These are phyloP conservation scores for Drosophila helvetica DNA, from an alignment of 2,888 invertebrate genomes.

Conservation along the genomic window DNA sequence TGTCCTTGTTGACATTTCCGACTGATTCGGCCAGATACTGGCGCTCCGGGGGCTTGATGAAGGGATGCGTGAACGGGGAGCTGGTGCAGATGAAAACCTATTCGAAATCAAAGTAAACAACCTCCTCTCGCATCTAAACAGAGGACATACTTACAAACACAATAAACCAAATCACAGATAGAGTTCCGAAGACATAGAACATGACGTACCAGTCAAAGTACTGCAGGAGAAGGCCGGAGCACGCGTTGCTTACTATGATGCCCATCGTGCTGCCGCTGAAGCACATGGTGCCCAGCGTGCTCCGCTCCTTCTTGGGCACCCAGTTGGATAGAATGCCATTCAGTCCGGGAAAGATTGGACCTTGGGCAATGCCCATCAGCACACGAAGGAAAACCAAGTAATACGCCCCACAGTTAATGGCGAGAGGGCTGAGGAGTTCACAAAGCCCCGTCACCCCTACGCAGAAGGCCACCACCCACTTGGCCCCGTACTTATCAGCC, in stretches of 20 bases:
- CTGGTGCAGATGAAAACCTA: slow-evolving; percentile 86
- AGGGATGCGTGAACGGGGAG: slow-evolving; percentile 87
- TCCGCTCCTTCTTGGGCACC: slow-evolving; percentile 90
- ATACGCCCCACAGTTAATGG: slow-evolving; percentile 68
- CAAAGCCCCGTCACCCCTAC: slow-evolving; percentile 88
- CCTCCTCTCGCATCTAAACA: not conserved
- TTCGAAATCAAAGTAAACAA: not conserved
- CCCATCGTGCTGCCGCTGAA: slow-evolving; percentile 89
- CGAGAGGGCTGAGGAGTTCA: slow-evolving; percentile 30
- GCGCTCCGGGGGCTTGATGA: slow-evolving; percentile 87
- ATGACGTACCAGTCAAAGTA: slow-evolving; percentile 88
- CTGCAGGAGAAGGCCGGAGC: slow-evolving; percentile 88
- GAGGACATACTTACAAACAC: slow-evolving; percentile 85
- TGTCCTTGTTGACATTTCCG: slow-evolving; percentile 84
- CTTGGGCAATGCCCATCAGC: slow-evolving; percentile 92
- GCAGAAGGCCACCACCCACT: slow-evolving; percentile 90
- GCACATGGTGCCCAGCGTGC: slow-evolving; percentile 89
- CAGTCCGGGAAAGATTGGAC: slow-evolving; percentile 92
- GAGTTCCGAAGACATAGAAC: slow-evolving; percentile 89
- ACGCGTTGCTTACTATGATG: slow-evolving; percentile 86
- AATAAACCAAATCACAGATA: slow-evolving; percentile 88
- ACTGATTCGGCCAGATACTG: slow-evolving; percentile 87
- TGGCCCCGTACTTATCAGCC: slow-evolving; percentile 92
- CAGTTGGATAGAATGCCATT: slow-evolving; percentile 90
- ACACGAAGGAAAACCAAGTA: slow-evolving; percentile 88